These are phyloP conservation scores for Bilobella aurantiaca DNA, from an alignment of 1,140 invertebrate genomes.

Conservation along the genomic window DNA sequence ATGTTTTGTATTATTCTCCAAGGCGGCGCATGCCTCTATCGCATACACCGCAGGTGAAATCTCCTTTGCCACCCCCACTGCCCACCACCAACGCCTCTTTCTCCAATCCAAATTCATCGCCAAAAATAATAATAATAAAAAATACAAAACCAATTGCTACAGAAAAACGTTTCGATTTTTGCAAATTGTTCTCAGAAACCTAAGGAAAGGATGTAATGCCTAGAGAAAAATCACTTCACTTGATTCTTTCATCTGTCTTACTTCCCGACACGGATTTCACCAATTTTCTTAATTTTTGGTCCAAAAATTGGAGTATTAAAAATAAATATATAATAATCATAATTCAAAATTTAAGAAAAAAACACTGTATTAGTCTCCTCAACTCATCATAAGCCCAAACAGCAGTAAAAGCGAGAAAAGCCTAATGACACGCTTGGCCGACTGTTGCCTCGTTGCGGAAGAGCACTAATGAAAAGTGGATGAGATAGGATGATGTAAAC, in stretches of 20 bases:
- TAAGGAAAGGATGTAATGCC: no score
- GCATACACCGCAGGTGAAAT: background rate
- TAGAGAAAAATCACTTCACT: no score
- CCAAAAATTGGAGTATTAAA: no score
- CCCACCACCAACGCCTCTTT: background rate
- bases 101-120: background rate
- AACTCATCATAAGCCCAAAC: background rate
- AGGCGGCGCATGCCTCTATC: background rate
- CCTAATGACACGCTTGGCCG: background rate
- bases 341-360: background rate
- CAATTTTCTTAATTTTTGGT: no score
- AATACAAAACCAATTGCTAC: no score
- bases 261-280: no score
- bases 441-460: background rate
- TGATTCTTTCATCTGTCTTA: no score
- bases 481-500: no score
- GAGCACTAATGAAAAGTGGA: no score
- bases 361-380: background rate
- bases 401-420: background rate
- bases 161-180: no score
- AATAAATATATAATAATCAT: no score
- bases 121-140: background rate
- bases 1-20: slow-evolving; percentile 5
- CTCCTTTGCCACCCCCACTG: background rate
- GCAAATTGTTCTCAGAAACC: no score